phyloP scores from a whole-genome alignment of 2,113 vertebrate species.

The Takifugu flavidus region DNA sequence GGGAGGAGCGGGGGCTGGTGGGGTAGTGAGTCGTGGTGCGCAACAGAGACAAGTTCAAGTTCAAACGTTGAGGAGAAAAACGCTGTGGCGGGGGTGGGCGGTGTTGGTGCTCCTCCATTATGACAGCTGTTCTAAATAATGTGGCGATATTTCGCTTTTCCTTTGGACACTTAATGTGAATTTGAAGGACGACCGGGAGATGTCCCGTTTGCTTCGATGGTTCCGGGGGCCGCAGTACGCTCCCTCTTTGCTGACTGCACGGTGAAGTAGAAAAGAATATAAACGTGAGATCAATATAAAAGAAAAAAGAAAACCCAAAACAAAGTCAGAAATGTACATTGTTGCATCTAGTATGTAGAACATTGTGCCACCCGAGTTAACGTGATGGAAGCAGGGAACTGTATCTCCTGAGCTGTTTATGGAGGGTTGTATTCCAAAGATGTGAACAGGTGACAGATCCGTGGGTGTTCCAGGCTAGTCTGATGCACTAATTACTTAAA shows the following conservation, averaged over 20 bases:
- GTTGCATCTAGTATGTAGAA: background rate
- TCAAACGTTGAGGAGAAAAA: slow-evolving; percentile 44
- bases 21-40: slow-evolving; percentile 30
- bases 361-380: background rate
- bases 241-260: background rate
- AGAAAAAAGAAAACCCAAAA: too few relatives aligned
- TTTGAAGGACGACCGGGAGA: slow-evolving; percentile 49
- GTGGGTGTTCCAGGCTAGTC: too few relatives aligned
- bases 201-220: slow-evolving; percentile 7
- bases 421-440: too few relatives aligned
- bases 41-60: slow-evolving; percentile 56
- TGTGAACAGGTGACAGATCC: too few relatives aligned
- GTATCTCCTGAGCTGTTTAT: too few relatives aligned
- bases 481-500: too few relatives aligned
- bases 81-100: background rate
- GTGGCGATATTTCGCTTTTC: background rate
- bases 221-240: slow-evolving; percentile 47
- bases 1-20: slow-evolving; percentile 1
- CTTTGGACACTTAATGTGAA: background rate
- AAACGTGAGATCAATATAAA: too few relatives aligned
- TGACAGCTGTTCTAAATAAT: too few relatives aligned
- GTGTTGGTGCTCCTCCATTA: background rate
- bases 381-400: too few relatives aligned
- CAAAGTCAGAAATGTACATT: background rate
- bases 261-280: too few relatives aligned